Conservation (phyloP, 2,797 vertebrate genomes). For the Vespertilio murinus region DNA sequence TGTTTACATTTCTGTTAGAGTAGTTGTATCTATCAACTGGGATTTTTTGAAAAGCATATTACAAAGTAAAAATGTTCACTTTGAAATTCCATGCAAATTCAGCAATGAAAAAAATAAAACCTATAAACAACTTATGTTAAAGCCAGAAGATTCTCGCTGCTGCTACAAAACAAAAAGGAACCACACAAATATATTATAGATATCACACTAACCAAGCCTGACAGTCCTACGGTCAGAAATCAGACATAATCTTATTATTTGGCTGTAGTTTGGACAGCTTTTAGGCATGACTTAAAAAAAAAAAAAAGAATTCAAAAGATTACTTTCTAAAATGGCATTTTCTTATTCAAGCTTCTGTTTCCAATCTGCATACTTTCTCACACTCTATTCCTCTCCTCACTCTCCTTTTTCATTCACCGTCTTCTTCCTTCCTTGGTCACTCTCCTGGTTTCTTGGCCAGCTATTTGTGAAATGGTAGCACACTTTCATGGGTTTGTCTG, state of each 20-base stretch:
- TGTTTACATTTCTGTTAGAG: slow-evolving; percentile 62
- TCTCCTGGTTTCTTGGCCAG: not conserved
- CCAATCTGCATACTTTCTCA: slow-evolving; percentile 64
- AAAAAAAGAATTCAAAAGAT: slow-evolving; percentile 73
- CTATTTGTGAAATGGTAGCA: slow-evolving; percentile 12
- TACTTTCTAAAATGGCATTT: slow-evolving; percentile 72
- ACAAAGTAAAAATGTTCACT: slow-evolving; percentile 69
- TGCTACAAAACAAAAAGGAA: slow-evolving; percentile 71
- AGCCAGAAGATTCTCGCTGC: slow-evolving; percentile 22
- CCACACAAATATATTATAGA: slow-evolving; percentile 60
- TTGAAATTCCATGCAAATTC: slow-evolving; percentile 74
- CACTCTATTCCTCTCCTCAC: slow-evolving; percentile 26
- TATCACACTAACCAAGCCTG: slow-evolving; percentile 65
- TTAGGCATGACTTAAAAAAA: slow-evolving; percentile 79
- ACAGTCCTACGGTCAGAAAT: slow-evolving; percentile 61
- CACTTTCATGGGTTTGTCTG: not conserved
- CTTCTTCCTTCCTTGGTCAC: not conserved
- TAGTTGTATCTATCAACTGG: slow-evolving; percentile 73
- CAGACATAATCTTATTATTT: slow-evolving; percentile 79
- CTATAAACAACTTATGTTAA: slow-evolving; percentile 64
- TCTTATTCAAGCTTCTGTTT: slow-evolving; percentile 71
- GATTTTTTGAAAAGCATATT: not conserved
- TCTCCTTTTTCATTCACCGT: not conserved
- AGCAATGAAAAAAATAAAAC: slow-evolving; percentile 33
- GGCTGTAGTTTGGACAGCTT: slow-evolving; percentile 78